Conservation (phyloP, 2,113 vertebrate genomes). For the Cyanoramphus novaezelandiae region DNA sequence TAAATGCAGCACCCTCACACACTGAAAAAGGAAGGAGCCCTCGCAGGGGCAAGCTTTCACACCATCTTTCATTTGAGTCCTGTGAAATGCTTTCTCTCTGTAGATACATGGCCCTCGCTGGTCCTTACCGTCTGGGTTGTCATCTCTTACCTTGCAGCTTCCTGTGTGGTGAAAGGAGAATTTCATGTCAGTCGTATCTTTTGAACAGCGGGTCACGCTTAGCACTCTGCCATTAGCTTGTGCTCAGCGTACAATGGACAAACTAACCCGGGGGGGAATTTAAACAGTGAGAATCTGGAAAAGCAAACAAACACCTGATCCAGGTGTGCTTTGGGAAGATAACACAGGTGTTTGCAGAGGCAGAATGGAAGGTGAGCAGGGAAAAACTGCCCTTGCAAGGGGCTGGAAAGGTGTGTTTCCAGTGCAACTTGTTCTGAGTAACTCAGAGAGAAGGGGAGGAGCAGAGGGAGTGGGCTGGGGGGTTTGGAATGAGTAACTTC, state of each 20-base stretch:
- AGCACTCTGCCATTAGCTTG: not conserved
- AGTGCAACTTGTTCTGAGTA: not conserved
- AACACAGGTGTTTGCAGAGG: not conserved
- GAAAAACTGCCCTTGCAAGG: not conserved
- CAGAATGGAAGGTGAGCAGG: not conserved
- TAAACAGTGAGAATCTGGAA: not conserved
- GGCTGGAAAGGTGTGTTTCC: not conserved
- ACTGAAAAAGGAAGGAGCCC: not conserved
- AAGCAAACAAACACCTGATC: not conserved
- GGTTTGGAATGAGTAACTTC: not conserved
- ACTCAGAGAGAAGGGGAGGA: not conserved
- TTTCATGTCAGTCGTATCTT: not conserved
- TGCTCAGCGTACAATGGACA: not conserved
- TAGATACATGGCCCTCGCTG: not conserved
- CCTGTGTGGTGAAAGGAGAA: not conserved
- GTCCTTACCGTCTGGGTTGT: not conserved
- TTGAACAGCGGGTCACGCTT: not conserved
- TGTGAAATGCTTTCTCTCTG: not conserved
- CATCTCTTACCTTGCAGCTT: not conserved
- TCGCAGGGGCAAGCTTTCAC: fast-evolving
- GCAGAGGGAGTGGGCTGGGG: not conserved
- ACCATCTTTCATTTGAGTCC: not conserved
- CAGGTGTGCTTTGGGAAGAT: not conserved
- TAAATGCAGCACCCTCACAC: not conserved
- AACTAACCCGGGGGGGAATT: not conserved